These are phyloP conservation scores for Hippoglossus stenolepis DNA, from an alignment of 2,113 vertebrate species.

Conservation along the genomic window DNA sequence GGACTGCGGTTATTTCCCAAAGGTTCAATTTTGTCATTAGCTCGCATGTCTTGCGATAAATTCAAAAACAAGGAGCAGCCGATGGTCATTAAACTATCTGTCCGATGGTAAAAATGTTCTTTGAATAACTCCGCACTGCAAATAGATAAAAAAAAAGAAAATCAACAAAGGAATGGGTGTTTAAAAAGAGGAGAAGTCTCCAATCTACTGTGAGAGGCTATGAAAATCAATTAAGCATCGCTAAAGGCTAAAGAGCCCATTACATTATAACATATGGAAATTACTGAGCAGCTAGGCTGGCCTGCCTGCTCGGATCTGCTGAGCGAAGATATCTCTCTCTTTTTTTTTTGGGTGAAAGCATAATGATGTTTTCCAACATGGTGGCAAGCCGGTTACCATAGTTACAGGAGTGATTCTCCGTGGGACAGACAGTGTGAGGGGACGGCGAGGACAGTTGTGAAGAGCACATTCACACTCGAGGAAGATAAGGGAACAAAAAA, in stretches of 20 bases:
- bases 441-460: conserved; percentile 48
- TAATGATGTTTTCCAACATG: conserved; percentile 70
- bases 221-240: conserved; percentile 69
- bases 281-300: conserved; percentile 30
- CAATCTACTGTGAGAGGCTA: conserved; percentile 37
- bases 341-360: conserved; percentile 43
- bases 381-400: conserved; percentile 76
- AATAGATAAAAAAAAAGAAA: background rate
- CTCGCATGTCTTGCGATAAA: conserved; percentile 11
- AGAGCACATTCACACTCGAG: conserved; percentile 31
- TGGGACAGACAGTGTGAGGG: conserved; percentile 40
- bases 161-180: conserved; percentile 36
- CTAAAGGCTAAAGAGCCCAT: conserved; percentile 60
- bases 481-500: conserved; percentile 48
- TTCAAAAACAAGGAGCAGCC: background rate
- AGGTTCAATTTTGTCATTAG: conserved; percentile 17
- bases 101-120: conserved; percentile 12
- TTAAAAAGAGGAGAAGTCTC: conserved; percentile 38
- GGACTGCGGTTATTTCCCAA: conserved; percentile 24
- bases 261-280: conserved; percentile 69
- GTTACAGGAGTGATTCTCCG: conserved; percentile 69
- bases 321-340: conserved; percentile 29
- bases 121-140: conserved; percentile 31
- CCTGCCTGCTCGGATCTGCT: conserved; percentile 19
- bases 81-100: conserved; percentile 30